Conservation (phyloP, 2,888 invertebrate genomes). For the Lamellibrachia satsuma region DNA sequence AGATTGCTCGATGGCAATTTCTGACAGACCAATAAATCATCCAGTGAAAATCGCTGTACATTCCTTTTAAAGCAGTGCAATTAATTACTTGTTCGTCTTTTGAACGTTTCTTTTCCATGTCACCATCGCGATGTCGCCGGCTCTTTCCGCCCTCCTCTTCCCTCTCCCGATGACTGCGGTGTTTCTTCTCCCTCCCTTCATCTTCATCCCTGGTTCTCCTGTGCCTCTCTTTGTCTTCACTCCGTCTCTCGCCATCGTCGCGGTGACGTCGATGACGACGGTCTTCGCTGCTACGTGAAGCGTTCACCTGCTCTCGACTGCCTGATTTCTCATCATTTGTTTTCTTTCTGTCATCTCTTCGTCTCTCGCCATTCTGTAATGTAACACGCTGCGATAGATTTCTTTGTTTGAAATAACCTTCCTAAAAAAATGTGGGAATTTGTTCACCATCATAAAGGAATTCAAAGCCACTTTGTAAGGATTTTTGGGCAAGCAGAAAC, state of each 20-base stretch:
- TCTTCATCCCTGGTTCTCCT: not conserved
- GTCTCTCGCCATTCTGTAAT: not conserved
- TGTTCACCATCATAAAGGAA: too few relatives aligned
- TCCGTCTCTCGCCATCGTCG: not conserved
- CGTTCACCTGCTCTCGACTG: not conserved
- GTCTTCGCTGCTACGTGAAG: not conserved
- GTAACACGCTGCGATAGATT: too few relatives aligned
- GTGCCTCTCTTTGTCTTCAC: constrained; percentile 1
- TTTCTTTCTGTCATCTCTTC: not conserved
- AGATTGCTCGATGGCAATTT: too few relatives aligned
- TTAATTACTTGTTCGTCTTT: not conserved
- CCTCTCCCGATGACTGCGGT: not conserved
- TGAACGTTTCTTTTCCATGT: not conserved
- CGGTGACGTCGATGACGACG: not conserved
- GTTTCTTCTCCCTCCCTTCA: not conserved
- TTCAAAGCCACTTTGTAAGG: too few relatives aligned
- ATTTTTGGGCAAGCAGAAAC: too few relatives aligned
- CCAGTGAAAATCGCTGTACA: too few relatives aligned
- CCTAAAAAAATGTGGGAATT: too few relatives aligned
- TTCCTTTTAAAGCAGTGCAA: too few relatives aligned
- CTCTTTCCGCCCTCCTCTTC: not conserved
- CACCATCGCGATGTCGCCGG: not conserved
- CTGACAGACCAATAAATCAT: too few relatives aligned
- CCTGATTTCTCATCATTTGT: not conserved
- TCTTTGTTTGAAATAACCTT: too few relatives aligned